phyloP scores from a whole-genome alignment of 2,797 vertebrate genomes.

The Poeciliopsis paucimaculata region DNA sequence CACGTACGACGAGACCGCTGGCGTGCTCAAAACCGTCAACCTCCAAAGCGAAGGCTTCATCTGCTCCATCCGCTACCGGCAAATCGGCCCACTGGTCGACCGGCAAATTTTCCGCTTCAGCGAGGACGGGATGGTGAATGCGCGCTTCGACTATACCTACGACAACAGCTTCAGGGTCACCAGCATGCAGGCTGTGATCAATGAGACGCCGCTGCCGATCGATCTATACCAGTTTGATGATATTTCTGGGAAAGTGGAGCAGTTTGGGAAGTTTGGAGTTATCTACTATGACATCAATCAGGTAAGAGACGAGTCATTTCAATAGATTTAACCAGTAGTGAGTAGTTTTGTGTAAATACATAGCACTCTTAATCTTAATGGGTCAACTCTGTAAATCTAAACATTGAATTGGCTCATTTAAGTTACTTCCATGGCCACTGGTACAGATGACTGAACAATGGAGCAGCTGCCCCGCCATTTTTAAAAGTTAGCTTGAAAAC shows the following conservation, averaged over 20 bases:
- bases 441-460: neutral
- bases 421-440: neutral
- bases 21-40: slow-evolving; percentile 97
- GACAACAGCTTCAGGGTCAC: slow-evolving; percentile 99
- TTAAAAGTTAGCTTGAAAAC: neutral
- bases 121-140: slow-evolving; percentile 98
- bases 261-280: slow-evolving; percentile 98
- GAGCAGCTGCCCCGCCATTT: neutral
- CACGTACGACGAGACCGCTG: slow-evolving; percentile 96
- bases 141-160: slow-evolving; percentile 98
- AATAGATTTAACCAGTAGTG: neutral
- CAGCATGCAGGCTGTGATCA: slow-evolving; percentile 99
- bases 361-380: neutral
- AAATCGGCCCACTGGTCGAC: slow-evolving; percentile 95
- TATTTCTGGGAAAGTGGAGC: slow-evolving; percentile 97
- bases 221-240: slow-evolving; percentile 99
- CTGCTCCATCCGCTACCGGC: slow-evolving; percentile 97
- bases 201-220: slow-evolving; percentile 96
- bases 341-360: neutral
- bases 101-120: slow-evolving; percentile 98
- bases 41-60: slow-evolving; percentile 98
- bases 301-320: slow-evolving; percentile 45
- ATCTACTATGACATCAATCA: slow-evolving; percentile 98
- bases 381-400: neutral
- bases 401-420: neutral